Evolutionary conservation across 2,888 invertebrate species (phyloP).

Genomic region (Epistrophe grossulariae): DNA sequence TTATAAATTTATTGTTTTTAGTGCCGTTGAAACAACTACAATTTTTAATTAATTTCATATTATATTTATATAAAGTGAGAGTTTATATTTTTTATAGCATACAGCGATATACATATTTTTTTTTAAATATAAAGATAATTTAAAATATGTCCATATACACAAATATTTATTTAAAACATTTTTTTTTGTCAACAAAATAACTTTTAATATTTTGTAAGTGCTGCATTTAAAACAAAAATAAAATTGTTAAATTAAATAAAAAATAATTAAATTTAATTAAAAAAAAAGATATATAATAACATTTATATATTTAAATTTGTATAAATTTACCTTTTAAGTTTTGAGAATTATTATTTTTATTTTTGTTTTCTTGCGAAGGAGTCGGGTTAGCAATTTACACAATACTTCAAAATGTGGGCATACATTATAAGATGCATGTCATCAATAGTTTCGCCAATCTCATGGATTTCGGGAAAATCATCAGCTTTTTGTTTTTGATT

Average conservation of each 20-base stretch:
- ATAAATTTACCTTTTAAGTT: slow-evolving; percentile 63
- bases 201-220: slow-evolving; percentile 39
- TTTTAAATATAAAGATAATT: slow-evolving; percentile 26
- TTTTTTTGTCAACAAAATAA: slow-evolving; percentile 29
- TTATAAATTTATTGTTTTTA: neutral
- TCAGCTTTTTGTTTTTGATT: slow-evolving; percentile 49
- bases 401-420: slow-evolving; percentile 83
- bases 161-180: neutral
- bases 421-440: slow-evolving; percentile 83
- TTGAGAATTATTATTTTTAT: slow-evolving; percentile 1
- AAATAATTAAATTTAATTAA: slow-evolving; percentile 1
- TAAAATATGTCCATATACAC: slow-evolving; percentile 14
- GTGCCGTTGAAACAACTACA: slow-evolving; percentile 66
- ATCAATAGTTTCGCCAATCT: slow-evolving; percentile 84
- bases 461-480: slow-evolving; percentile 81
- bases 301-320: slow-evolving; percentile 30
- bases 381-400: slow-evolving; percentile 78
- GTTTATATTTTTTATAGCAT: slow-evolving; percentile 41
- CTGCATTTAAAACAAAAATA: slow-evolving; percentile 55
- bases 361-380: slow-evolving; percentile 14
- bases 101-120: slow-evolving; percentile 24
- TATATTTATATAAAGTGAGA: neutral
- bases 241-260: slow-evolving; percentile 24
- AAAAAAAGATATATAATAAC: slow-evolving; percentile 21
- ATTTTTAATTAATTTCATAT: slow-evolving; percentile 11